phyloP scores from a whole-genome alignment of 2,797 vertebrate genomes.

The Diceros bicornis region DNA sequence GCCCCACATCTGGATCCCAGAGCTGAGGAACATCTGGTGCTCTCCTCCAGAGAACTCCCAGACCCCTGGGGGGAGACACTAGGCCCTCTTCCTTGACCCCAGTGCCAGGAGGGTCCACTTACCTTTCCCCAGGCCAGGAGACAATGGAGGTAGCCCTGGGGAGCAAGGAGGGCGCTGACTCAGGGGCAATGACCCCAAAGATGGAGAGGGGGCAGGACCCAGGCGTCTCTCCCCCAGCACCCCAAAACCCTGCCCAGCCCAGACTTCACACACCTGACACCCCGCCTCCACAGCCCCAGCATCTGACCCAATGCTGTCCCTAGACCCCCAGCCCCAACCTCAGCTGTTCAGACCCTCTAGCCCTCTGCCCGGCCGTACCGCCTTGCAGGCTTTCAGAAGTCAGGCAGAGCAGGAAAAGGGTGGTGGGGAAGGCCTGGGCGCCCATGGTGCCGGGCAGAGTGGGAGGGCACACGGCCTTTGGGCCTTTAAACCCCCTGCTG shows the following conservation, averaged over 20 bases:
- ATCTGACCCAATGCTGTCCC: background rate
- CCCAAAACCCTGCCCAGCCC: background rate
- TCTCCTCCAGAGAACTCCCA: background rate
- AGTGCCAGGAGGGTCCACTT: background rate
- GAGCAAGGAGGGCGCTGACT: background rate
- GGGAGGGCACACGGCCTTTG: background rate
- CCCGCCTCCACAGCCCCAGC: background rate
- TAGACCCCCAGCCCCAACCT: background rate
- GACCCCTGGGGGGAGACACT: background rate
- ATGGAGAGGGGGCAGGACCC: background rate
- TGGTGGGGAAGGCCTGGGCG: background rate
- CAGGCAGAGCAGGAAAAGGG: conserved; percentile 73
- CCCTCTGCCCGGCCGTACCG: background rate
- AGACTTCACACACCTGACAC: background rate
- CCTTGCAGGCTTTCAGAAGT: conserved; percentile 74
- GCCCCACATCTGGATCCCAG: background rate
- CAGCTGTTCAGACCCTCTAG: background rate
- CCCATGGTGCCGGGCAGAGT: conserved; percentile 62
- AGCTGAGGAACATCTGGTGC: background rate
- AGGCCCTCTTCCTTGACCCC: background rate
- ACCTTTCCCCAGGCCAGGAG: conserved; percentile 61
- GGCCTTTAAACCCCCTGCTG: conserved; percentile 69
- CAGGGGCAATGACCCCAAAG: background rate
- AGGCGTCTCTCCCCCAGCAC: background rate
- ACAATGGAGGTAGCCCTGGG: background rate